phyloP scores from a whole-genome alignment of 64 coral and sea anemone genomes.

The Platygyra sinensis region DNA sequence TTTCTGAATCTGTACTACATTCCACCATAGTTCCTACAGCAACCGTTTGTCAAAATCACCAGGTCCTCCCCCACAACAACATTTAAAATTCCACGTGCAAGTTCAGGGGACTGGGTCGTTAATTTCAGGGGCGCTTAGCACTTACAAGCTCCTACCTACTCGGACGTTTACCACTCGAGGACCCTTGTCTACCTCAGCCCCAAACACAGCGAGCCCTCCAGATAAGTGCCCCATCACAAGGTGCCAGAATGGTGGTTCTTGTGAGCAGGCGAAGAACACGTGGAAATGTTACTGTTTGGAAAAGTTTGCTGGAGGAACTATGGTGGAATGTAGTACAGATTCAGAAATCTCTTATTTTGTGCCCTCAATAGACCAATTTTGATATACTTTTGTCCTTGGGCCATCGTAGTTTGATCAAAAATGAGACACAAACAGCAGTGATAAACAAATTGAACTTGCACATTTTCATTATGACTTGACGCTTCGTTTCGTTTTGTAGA shows the following conservation, averaged over 20 bases:
- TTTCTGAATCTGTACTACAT: no score
- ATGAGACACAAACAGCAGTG: no score
- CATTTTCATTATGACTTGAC: no score
- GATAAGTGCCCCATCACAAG: not conserved
- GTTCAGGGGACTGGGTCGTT: not conserved
- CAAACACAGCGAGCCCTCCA: not conserved
- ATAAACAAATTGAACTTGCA: no score
- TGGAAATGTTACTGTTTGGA: constrained; percentile 7
- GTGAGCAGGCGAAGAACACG: not conserved
- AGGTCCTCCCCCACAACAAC: not conserved
- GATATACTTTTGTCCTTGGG: no score
- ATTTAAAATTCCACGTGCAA: not conserved
- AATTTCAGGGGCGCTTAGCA: not conserved
- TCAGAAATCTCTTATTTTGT: no score
- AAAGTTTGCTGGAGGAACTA: not conserved
- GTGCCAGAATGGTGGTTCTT: constrained; percentile 44
- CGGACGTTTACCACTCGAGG: not conserved
- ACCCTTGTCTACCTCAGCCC: not conserved
- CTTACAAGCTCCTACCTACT: not conserved
- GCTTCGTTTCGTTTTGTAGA: no score
- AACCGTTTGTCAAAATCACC: not conserved
- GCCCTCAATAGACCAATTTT: no score
- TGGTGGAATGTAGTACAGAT: no score
- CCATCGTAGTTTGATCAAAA: no score
- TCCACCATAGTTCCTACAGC: no score